Base-by-base conservation (phyloP, 53 echinoderm and acorn worm genomes). In the Actinopyga echinites region DNA sequence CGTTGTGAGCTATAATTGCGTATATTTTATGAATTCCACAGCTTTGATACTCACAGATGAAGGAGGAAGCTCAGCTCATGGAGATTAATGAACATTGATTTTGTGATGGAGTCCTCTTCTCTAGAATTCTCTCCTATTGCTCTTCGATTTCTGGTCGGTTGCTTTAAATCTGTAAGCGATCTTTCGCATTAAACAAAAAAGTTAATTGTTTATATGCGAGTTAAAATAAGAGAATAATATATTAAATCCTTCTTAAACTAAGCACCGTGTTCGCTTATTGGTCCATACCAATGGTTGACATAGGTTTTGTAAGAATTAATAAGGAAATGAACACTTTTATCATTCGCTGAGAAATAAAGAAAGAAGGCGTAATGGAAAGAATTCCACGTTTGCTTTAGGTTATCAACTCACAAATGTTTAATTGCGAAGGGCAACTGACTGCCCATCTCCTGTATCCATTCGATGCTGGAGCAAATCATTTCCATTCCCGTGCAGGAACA, bases 401-500 rank as follows among this genome's bases (percentile, higher is more conserved):
- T 13, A 9, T 13, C 40, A 40, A 65, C 65, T 65, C 15, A 65
- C 65, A 31, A 34, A 20, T 65, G 65, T 65, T 65, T 65, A 31
- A 34, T 19, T 30, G 30, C 19, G 32, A 15, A 8, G 23, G 65
- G 65, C 5, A 65, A 12, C 7, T 26, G 34, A 2, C 31, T 19
- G 2, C 37, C 74, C 33, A 43, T 36, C 38, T 73, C 74, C 19
- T 21, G 74, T n/a, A 37, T 24, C 74, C 74, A 73, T 4, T 73
- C 21, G 9, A 11, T 44, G 15, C 20, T 22, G 11, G 74, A 38
- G 22, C 74, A 73, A 26, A 26, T 44, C 24, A 73, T 38, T 12
- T 37, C n/a, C 74, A 73, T 73, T 15, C 74, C 74, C 2, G 74
- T 38, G 40, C 74, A 73, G 8, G 24, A 13, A 73, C 43, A 73